phyloP scores from a whole-genome alignment of 2,888 invertebrate genomes.

The Falcaria lacertinaria region DNA sequence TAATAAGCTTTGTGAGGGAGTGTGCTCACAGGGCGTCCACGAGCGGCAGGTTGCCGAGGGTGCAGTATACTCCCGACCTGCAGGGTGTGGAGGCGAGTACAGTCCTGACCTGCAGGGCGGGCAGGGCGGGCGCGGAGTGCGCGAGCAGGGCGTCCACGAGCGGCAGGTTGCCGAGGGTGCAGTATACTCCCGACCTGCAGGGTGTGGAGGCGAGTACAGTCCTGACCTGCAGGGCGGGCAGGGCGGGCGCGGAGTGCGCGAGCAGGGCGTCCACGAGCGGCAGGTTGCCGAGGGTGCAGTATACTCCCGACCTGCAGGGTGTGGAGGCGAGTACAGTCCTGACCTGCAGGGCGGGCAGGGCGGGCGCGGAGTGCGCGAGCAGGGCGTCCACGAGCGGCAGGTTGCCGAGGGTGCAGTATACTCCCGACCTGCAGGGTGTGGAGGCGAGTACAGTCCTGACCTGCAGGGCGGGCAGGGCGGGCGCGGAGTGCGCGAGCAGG shows the following conservation, averaged over 20 bases:
- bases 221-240: conserved; percentile 8
- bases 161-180: conserved; percentile 88
- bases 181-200: conserved; percentile 94
- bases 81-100: conserved; percentile 80
- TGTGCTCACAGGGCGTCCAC: conserved; percentile 84
- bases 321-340: conserved; percentile 6
- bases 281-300: conserved; percentile 90
- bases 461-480: conserved; percentile 12
- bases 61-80: conserved; percentile 94
- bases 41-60: conserved; percentile 88
- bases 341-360: conserved; percentile 10
- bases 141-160: conserved; percentile 86
- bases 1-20: no score
- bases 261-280: conserved; percentile 88
- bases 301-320: conserved; percentile 94
- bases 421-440: conserved; percentile 93
- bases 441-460: conserved; percentile 7
- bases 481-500: conserved; percentile 71
- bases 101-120: conserved; percentile 9
- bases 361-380: conserved; percentile 53
- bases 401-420: conserved; percentile 91
- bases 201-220: conserved; percentile 63
- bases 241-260: conserved; percentile 24
- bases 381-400: conserved; percentile 87
- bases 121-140: conserved; percentile 24